These are phyloP conservation scores for Noctua janthina DNA, from an alignment of 2,888 invertebrate species.

Conservation along the genomic window DNA sequence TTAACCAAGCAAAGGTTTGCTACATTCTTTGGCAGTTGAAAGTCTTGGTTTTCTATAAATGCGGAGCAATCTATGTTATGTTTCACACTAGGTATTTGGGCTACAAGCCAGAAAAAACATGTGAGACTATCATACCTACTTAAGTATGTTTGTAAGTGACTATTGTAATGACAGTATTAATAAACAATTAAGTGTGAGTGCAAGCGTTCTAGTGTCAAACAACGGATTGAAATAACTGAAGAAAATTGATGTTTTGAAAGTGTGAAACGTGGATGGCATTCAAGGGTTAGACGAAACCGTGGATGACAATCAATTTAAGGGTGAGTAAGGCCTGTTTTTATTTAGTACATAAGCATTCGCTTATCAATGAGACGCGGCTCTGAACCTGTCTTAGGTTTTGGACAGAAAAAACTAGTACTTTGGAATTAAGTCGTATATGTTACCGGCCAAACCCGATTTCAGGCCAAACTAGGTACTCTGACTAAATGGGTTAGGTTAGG, in stretches of 20 bases:
- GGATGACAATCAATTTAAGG: neutral
- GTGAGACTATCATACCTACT: neutral
- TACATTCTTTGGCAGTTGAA: neutral
- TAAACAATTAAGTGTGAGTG: neutral
- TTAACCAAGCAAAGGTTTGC: neutral
- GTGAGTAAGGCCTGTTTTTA: slow-evolving; percentile 6
- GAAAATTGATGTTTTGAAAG: neutral
- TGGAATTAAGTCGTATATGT: too few species aligned
- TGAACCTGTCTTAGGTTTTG: neutral
- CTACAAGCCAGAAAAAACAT: neutral
- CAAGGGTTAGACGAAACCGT: neutral
- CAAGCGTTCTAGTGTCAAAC: slow-evolving; percentile 1
- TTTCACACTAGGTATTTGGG: slow-evolving; percentile 2
- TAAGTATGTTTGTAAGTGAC: neutral
- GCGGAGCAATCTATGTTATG: neutral
- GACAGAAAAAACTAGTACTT: neutral
- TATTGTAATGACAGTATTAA: neutral
- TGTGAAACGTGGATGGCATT: slow-evolving; percentile 1
- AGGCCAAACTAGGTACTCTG: too few species aligned
- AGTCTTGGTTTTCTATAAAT: neutral
- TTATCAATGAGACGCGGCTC: too few species aligned
- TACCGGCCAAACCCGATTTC: too few species aligned
- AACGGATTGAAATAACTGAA: neutral
- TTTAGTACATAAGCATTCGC: neutral
- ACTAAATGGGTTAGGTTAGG: too few species aligned